Conservation (phyloP, 1,140 invertebrate species). For the Lepidostoma basale region DNA sequence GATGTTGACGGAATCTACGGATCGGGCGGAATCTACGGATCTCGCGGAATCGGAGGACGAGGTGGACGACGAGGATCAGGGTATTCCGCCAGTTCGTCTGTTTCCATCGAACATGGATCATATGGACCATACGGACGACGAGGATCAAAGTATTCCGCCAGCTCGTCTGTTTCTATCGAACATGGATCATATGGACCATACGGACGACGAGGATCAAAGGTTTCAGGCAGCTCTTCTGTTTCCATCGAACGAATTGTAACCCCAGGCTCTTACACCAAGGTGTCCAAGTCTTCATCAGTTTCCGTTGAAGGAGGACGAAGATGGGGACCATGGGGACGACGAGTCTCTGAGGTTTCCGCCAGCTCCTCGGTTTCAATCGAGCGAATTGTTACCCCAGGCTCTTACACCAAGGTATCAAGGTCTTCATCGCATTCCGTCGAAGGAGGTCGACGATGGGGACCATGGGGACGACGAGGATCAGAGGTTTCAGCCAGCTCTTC, state of each 20-base stretch:
- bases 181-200: no score
- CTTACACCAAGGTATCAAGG: neutral
- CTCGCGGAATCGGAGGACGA: no score
- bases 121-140: neutral
- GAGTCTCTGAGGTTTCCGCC: neutral
- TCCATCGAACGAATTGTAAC: constrained; percentile 25
- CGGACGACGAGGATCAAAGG: neutral
- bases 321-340: neutral
- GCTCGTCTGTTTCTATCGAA: constrained; percentile 14
- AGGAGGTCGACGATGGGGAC: no score
- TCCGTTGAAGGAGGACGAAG: neutral
- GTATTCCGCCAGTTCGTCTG: neutral
- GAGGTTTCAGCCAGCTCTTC: no score
- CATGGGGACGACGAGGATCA: neutral
- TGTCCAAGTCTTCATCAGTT: neutral
- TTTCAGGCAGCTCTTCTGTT: constrained; percentile 6
- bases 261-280: neutral
- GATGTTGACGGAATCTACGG: no score
- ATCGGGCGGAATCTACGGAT: no score
- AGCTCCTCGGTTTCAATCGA: neutral
- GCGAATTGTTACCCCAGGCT: neutral
- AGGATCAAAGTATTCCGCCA: neutral
- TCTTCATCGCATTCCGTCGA: neutral
- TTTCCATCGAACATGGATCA: neutral
- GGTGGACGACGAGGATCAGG: no score